Base-by-base conservation (phyloP, 2,888 invertebrate genomes). In the Melieria picta region DNA sequence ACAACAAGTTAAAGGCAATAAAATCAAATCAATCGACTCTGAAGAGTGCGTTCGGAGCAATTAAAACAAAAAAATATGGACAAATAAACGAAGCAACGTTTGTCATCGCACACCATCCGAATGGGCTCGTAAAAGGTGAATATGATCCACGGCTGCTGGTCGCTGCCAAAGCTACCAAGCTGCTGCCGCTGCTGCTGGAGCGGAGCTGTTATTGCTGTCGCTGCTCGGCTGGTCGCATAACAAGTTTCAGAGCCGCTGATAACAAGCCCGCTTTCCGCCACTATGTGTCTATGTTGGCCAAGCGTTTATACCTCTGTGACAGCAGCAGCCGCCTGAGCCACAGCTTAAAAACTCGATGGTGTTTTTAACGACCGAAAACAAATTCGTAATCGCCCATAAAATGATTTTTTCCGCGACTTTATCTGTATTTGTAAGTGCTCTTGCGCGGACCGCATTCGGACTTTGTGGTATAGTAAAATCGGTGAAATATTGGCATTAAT, bases 341-440 rank as follows among this genome's bases (percentile, higher is more conserved):
- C n/a, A 57, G 57, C 57, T 57, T 16, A 16, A 13, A 13, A 56
- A 11, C 47, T 63, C 43, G 64, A 64, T 69, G 64, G 64, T 63
- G 69, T 69, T 57, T 69, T 69, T 69, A 64, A 69, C 58, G 69
- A 64, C 67, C 60, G 48, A 48, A 48, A 67, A 67, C 60, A 67
- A 67, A 67, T 67, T 58, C 64, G 50, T 69, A 69, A 69, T 69
- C 58, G 50, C 16, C 57, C 64, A 69, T 69, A 64, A 69, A 69
- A 69, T 64, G 60, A 60, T 67, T 57, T 60, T 68, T 61, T 52
- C 57, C 61, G 60, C 52, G 52, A 55, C 60, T 52, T n/a, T n/a
- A 43, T 45, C 43, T 45, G 11, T 45, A 4, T 50, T 61, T 50
- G 5, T 9, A 11, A 7, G 13, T 11, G 7, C 65, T 65, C 0